phyloP scores from a whole-genome alignment of 2,797 vertebrate species.

The Vespertilio murinus region DNA sequence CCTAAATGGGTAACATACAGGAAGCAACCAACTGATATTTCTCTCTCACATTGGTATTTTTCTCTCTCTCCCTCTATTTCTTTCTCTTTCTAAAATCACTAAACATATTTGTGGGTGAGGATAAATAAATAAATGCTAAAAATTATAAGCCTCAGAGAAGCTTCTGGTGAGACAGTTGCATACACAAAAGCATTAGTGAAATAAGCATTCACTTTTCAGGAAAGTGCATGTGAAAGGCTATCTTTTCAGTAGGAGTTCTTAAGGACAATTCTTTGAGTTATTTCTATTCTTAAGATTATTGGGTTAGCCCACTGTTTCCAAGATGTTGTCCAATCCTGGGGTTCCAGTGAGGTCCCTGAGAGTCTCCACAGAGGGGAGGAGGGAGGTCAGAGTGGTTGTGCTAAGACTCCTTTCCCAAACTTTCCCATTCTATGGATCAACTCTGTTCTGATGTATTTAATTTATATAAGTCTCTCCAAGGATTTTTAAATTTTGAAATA shows the following conservation, averaged over 20 bases:
- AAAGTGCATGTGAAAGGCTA: neutral
- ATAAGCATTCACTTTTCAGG: neutral
- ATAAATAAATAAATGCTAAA: neutral
- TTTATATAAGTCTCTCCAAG: neutral
- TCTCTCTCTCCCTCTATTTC: no score
- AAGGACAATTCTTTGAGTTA: neutral
- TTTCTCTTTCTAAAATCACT: neutral
- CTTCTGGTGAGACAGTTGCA: neutral
- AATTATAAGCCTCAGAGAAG: neutral
- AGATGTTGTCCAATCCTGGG: neutral
- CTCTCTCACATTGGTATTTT: no score
- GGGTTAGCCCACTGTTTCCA: neutral
- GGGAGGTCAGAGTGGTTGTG: fast-evolving
- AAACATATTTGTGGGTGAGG: neutral
- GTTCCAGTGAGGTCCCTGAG: neutral
- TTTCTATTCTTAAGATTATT: neutral
- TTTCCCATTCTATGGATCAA: neutral
- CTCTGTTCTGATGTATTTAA: neutral
- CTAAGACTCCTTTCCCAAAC: neutral
- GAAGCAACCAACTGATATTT: no score
- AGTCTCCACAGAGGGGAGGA: neutral
- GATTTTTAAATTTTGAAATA: neutral
- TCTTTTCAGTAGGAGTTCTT: neutral
- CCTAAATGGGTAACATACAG: neutral
- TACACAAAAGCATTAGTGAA: neutral